These are phyloP conservation scores for Nasonia giraulti DNA, from an alignment of 1,140 invertebrate species.

Conservation along the genomic window DNA sequence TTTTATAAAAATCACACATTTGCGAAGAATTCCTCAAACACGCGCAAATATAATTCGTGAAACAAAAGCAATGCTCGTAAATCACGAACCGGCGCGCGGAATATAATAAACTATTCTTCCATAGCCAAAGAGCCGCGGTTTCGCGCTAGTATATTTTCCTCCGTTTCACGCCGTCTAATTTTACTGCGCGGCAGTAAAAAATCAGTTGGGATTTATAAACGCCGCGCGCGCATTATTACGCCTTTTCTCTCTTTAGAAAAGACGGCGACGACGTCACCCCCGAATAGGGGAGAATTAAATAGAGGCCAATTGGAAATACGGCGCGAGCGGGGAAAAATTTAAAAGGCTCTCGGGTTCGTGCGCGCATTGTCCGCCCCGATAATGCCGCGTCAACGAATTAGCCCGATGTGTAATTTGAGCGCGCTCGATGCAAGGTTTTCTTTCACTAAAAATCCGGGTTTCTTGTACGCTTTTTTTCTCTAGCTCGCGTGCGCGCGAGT, in stretches of 20 bases:
- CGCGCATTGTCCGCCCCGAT: conserved; percentile 43
- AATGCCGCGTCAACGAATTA: conserved; percentile 50
- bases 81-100: no score
- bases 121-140: not conserved
- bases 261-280: not conserved
- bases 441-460: not conserved
- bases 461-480: conserved; percentile 10
- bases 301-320: conserved; percentile 35
- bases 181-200: conserved; percentile 25
- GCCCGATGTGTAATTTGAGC: conserved; percentile 49
- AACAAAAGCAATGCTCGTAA: no score
- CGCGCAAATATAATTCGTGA: no score
- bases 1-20: no score
- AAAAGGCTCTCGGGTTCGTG: conserved; percentile 29
- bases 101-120: not conserved
- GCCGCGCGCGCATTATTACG: not conserved
- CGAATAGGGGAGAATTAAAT: conserved; percentile 37
- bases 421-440: not conserved
- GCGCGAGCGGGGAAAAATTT: conserved; percentile 5
- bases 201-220: conserved; percentile 31
- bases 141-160: not conserved
- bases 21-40: no score
- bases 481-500: no score
- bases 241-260: conserved; percentile 45
- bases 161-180: not conserved